These are phyloP conservation scores for Stegana nigrithorax DNA, from an alignment of 2,888 invertebrate genomes.

Conservation along the genomic window DNA sequence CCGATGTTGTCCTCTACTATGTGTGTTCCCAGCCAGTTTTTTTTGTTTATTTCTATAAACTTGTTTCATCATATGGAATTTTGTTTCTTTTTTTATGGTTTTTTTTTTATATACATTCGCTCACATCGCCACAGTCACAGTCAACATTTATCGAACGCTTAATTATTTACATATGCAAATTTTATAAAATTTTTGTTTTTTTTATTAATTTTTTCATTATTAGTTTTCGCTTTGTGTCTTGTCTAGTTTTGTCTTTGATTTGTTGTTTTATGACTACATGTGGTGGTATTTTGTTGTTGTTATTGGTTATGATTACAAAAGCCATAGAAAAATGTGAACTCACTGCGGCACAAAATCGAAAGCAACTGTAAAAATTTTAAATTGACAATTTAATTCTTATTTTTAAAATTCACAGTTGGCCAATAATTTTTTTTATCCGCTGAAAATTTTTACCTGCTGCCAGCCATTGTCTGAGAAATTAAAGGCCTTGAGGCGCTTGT, in stretches of 20 bases:
- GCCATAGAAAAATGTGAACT: background rate
- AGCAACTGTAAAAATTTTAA: conserved; percentile 40
- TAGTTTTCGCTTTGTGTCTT: conserved; percentile 8
- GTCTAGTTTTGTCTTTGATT: conserved; percentile 14
- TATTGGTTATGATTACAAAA: background rate
- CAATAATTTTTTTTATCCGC: too few species aligned
- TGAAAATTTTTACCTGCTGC: too few species aligned
- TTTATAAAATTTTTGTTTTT: conserved; percentile 11
- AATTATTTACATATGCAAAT: conserved; percentile 47
- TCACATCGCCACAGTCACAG: background rate
- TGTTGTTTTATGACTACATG: conserved; percentile 16
- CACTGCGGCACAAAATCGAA: conserved; percentile 31
- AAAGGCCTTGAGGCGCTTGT: too few species aligned
- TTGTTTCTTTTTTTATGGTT: too few species aligned
- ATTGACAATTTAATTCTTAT: background rate
- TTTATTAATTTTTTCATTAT: conserved; percentile 43
- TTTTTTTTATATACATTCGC: too few species aligned
- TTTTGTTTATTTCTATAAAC: too few species aligned
- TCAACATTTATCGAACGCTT: background rate
- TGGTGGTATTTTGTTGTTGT: background rate
- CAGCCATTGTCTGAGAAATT: too few species aligned
- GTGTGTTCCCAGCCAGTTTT: too few species aligned
- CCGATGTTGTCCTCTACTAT: too few species aligned
- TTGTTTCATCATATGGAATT: conserved; percentile 34
- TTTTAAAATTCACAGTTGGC: too few species aligned